Conservation (phyloP, 2,888 invertebrate genomes). For the Dioctria rufipes region DNA sequence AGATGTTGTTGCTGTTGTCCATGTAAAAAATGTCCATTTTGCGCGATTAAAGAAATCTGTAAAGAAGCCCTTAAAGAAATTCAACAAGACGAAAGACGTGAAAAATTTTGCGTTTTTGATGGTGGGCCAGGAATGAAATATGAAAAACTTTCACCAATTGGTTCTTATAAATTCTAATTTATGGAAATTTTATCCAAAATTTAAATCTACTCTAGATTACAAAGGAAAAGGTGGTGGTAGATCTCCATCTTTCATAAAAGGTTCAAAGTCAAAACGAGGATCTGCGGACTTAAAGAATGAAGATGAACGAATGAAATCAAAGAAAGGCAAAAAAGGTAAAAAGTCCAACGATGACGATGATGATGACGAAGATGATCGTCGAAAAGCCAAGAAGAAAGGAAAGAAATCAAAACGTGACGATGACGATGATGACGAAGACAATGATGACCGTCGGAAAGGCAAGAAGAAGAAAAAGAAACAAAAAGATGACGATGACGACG, state of each 20-base stretch:
- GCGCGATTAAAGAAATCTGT: constrained; percentile 65
- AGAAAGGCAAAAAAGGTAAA: neutral
- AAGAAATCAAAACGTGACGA: neutral
- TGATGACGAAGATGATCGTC: constrained; percentile 39
- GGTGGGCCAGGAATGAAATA: constrained; percentile 65
- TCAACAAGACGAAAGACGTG: constrained; percentile 59
- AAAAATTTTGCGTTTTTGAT: constrained; percentile 65
- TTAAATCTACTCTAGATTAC: neutral
- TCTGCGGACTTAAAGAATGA: neutral
- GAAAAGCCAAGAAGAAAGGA: constrained; percentile 20
- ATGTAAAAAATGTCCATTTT: constrained; percentile 59
- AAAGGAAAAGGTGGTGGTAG: neutral
- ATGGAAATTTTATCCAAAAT: neutral
- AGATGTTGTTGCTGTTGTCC: constrained; percentile 7
- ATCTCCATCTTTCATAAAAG: neutral
- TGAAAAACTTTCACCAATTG: constrained; percentile 6
- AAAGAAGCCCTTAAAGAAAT: constrained; percentile 65
- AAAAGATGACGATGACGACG: neutral
- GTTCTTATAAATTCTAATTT: constrained; percentile 7
- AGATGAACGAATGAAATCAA: neutral
- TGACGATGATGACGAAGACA: neutral
- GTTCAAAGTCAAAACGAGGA: neutral
- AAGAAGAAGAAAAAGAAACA: constrained; percentile 26
- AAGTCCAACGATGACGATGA: constrained; percentile 56
- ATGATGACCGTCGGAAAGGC: neutral